A percentile compares a stretch with the other conserved stretches of the same genome.
Conservation (phyloP, 2,113 vertebrate species). For the Toxotes chatareus region DNA sequence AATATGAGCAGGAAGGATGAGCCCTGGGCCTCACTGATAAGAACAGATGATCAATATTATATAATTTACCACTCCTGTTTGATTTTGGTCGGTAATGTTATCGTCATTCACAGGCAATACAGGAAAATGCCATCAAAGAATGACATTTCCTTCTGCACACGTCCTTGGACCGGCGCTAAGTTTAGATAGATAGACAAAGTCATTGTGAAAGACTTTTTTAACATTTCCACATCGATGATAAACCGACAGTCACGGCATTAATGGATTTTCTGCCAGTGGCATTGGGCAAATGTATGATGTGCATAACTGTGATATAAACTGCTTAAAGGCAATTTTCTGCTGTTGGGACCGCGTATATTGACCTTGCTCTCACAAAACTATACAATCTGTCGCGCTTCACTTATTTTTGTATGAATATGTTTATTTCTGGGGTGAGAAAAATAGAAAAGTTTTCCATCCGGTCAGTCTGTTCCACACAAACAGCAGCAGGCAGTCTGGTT, state of each 20-base stretch:
- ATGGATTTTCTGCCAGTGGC: conserved; percentile 59
- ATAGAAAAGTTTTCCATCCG: not conserved
- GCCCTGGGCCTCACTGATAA: conserved; percentile 69
- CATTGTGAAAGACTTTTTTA: conserved; percentile 54
- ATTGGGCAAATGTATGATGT: conserved; percentile 34
- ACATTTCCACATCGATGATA: conserved; percentile 47
- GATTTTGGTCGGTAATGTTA: conserved; percentile 62
- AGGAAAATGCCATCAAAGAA: conserved; percentile 67
- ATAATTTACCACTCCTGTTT: conserved; percentile 58
- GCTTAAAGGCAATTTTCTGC: conserved; percentile 15
- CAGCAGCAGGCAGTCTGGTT: not conserved
- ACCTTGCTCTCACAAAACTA: conserved; percentile 33
- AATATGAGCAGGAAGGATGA: conserved; percentile 30
- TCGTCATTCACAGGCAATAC: conserved; percentile 62
- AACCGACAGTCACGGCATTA: conserved; percentile 37
- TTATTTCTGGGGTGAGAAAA: conserved; percentile 12
- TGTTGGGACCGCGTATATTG: conserved; percentile 7
- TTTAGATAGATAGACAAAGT: conserved; percentile 67
- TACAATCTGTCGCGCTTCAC: not conserved
- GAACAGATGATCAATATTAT: conserved; percentile 75
- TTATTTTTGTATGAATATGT: not conserved
- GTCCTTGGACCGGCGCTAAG: conserved; percentile 35
- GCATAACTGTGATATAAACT: conserved; percentile 23
- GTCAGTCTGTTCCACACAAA: not conserved
- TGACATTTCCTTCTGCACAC: conserved; percentile 69